Evolutionary conservation across 2,888 invertebrate genomes (phyloP).

Genomic region (Axea sp.): DNA sequence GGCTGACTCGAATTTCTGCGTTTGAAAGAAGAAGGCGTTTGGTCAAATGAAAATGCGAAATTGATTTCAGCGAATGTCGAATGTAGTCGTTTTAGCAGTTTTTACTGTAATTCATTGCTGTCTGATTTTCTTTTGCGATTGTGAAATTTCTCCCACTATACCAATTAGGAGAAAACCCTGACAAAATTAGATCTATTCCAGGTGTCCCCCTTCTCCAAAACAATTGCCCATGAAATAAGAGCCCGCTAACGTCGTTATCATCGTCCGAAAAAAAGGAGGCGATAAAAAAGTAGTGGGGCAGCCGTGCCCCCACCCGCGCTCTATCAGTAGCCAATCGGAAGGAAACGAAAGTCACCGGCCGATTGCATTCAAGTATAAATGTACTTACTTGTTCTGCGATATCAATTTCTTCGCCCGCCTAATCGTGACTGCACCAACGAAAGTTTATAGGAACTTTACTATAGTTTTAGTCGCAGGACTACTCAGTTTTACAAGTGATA

Average conservation of each 20-base stretch:
- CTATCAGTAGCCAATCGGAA: slow-evolving; percentile 73
- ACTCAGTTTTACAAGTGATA: slow-evolving; percentile 47
- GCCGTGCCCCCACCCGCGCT: slow-evolving; percentile 62
- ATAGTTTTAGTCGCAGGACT: slow-evolving; percentile 8
- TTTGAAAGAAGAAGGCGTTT: too few relatives aligned
- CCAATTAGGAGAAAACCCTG: too few relatives aligned
- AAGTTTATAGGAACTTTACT: slow-evolving; percentile 21
- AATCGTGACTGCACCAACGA: slow-evolving; percentile 42
- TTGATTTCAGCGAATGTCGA: too few relatives aligned
- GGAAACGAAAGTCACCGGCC: slow-evolving; percentile 73
- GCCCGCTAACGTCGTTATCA: slow-evolving; percentile 20
- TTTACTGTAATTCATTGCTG: too few relatives aligned
- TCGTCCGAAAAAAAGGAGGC: slow-evolving; percentile 29
- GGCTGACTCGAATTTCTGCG: too few relatives aligned
- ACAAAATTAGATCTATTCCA: too few relatives aligned
- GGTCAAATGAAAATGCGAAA: too few relatives aligned
- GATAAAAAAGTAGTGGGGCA: slow-evolving; percentile 54
- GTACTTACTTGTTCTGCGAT: slow-evolving; percentile 64
- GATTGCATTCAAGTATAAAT: slow-evolving; percentile 78
- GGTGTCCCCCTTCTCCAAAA: slow-evolving; percentile 2
- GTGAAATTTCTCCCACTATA: too few relatives aligned
- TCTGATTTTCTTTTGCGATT: too few relatives aligned
- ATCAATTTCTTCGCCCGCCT: slow-evolving; percentile 60
- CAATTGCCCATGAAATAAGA: slow-evolving; percentile 34
- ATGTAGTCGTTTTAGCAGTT: too few relatives aligned